Conservation (phyloP, 2,888 invertebrate species). For the Tetragnatha montana region DNA sequence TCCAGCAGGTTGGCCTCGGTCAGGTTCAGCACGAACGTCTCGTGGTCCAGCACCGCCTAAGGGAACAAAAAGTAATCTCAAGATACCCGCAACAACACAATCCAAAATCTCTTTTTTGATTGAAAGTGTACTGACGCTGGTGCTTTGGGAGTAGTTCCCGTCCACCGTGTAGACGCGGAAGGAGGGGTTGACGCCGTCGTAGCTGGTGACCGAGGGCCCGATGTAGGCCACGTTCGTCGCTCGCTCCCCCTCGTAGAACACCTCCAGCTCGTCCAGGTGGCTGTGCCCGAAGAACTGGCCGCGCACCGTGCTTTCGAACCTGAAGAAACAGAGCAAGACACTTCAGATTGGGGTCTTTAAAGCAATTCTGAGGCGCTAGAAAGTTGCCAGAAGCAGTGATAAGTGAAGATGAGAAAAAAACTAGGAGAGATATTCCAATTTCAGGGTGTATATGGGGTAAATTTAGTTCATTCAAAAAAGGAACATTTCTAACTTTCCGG, state of each 20-base stretch:
- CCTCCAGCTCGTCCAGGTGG: conserved; percentile 94
- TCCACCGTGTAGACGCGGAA: conserved; percentile 86
- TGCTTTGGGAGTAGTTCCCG: conserved; percentile 47
- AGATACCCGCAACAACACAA: too few species aligned
- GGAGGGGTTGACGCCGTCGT: conserved; percentile 87
- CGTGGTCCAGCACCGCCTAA: conserved; percentile 90
- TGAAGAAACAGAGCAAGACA: conserved; percentile 75
- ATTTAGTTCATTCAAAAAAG: too few species aligned
- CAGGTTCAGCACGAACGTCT: conserved; percentile 96
- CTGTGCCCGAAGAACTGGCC: conserved; percentile 93
- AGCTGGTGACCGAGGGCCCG: conserved; percentile 87
- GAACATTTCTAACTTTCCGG: too few species aligned
- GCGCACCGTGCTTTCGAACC: conserved; percentile 85
- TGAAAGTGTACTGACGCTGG: conserved; percentile 40
- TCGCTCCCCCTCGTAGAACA: conserved; percentile 79
- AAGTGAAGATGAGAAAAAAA: too few species aligned
- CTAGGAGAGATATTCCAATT: too few species aligned
- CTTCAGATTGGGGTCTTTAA: too few species aligned
- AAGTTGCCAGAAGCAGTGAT: too few species aligned
- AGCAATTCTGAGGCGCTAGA: too few species aligned
- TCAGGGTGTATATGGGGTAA: too few species aligned
- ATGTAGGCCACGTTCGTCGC: conserved; percentile 86
- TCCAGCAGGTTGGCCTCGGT: conserved; percentile 86
- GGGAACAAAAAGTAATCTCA: not conserved
- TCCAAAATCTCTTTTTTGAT: too few species aligned